Evolutionary conservation across 2,888 invertebrate species (phyloP), one percentile per base, ranked within the genome.

Genomic region (Ochropacha duplaris): DNA sequence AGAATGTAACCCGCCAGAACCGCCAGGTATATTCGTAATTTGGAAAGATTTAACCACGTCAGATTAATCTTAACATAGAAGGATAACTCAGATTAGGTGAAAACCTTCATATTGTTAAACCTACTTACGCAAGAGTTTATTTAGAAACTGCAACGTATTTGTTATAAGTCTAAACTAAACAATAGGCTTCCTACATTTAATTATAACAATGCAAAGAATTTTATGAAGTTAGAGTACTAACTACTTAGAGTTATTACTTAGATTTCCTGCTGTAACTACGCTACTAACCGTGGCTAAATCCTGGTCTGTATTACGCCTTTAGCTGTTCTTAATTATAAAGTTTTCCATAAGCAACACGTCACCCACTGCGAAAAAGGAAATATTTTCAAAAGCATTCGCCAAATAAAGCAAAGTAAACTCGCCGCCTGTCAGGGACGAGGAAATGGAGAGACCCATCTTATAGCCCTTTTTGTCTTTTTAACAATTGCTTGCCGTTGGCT

Each of bases 271-370:
- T 8, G 16, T 19, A 44, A 62, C 68, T 61, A 61, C 57, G 57
- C 63, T 62, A 51, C 56, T 44, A n/a, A n/a, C n/a, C n/a, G 8
- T 44, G 44, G 44, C 19, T 0, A 57, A 61, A 57, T 58, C 57
- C 44, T 26, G 49, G 54, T 56, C n/a, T 49, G 22, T 8, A 49
- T 50, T 50, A 34, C 49, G 9, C 26, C 54, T 57, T 55, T 28
- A 59, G 55, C 57, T 54, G 54, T 57, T 62, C 39, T 51, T 65
- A 61, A 72, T 73, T 70, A 68, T 60, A 72, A 73, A 68, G 63
- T 69, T 73, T 68, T 61, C 58, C 58, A 65, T 64, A 66, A 57
- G 58, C 54, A 71, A 64, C 66, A 64, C 61, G 62, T 65, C n/a
- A n/a, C n/a, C n/a, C n/a, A n/a, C 62, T 39, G 34, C 24, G 52